Evolutionary conservation across 2,113 vertebrate species (phyloP).

Genomic region (Bothrops jararaca): DNA sequence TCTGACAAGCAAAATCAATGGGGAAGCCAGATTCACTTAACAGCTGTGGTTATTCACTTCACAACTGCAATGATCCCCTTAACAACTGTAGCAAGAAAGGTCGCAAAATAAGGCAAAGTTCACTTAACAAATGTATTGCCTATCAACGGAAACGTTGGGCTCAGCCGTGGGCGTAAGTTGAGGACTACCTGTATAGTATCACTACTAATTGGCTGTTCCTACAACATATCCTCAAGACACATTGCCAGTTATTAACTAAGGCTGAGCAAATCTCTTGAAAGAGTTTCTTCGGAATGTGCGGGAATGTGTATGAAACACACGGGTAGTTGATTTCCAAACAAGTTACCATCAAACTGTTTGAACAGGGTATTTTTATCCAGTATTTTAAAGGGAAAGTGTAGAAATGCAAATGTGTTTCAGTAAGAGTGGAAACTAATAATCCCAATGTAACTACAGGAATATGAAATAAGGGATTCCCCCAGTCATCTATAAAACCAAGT

Average conservation of each 20-base stretch:
- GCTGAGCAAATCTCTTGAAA: no score
- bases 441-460: slow-evolving; percentile 5
- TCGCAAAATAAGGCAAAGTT: no score
- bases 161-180: no score
- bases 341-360: neutral
- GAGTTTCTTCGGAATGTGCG: no score
- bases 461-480: slow-evolving; percentile 4
- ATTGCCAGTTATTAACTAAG: neutral
- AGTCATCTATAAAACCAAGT: slow-evolving; percentile 18
- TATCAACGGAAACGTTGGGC: no score
- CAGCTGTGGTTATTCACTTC: no score
- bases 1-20: no score
- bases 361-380: neutral
- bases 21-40: no score
- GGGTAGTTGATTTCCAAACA: slow-evolving; percentile 21
- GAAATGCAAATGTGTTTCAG: neutral
- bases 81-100: no score
- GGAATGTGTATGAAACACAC: neutral
- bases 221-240: neutral
- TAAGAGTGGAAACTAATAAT: neutral
- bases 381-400: accelerated
- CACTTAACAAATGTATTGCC: no score
- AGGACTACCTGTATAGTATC: neutral
- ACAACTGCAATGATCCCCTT: no score
- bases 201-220: slow-evolving; percentile 20